A percentile compares a stretch with the other conserved stretches of the same genome.
Conservation (phyloP, 2,888 invertebrate genomes). For the Epinotia nisella region DNA sequence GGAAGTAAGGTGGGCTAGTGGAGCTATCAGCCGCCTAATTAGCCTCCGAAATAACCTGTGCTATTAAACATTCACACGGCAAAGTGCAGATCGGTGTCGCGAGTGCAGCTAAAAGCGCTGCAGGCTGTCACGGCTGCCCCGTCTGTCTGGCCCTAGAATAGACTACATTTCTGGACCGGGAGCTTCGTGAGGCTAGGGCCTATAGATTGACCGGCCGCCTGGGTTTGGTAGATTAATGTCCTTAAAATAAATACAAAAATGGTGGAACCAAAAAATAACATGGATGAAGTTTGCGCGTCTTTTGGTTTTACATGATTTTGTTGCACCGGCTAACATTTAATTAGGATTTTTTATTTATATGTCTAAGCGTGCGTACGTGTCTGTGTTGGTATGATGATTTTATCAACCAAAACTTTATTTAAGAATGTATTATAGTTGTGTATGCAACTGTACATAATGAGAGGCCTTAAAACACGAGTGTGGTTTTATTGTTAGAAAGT, state of each 20-base stretch:
- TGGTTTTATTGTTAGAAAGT: too few species aligned
- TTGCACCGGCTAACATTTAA: neutral
- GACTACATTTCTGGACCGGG: slow-evolving; percentile 55
- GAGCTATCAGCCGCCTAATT: slow-evolving; percentile 63
- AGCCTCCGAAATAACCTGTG: slow-evolving; percentile 69
- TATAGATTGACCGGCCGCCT: neutral
- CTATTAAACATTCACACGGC: slow-evolving; percentile 77
- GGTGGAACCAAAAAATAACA: too few species aligned
- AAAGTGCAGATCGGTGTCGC: slow-evolving; percentile 80
- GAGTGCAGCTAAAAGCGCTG: slow-evolving; percentile 57
- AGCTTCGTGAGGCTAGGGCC: slow-evolving; percentile 45
- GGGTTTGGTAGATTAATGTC: neutral
- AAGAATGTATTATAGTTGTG: too few species aligned
- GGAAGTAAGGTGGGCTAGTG: neutral
- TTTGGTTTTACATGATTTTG: too few species aligned
- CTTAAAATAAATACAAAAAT: too few species aligned
- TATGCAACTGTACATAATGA: too few species aligned
- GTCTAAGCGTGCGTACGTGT: too few species aligned
- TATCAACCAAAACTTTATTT: too few species aligned
- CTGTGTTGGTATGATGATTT: too few species aligned
- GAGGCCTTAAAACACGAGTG: too few species aligned
- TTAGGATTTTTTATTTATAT: too few species aligned
- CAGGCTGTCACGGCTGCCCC: slow-evolving; percentile 65
- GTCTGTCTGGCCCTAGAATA: slow-evolving; percentile 69
- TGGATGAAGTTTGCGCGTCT: too few species aligned